Evolutionary conservation across 2,113 vertebrate genomes (phyloP), one percentile per base, ranked within the genome.

Genomic region (Colossoma macropomum): DNA sequence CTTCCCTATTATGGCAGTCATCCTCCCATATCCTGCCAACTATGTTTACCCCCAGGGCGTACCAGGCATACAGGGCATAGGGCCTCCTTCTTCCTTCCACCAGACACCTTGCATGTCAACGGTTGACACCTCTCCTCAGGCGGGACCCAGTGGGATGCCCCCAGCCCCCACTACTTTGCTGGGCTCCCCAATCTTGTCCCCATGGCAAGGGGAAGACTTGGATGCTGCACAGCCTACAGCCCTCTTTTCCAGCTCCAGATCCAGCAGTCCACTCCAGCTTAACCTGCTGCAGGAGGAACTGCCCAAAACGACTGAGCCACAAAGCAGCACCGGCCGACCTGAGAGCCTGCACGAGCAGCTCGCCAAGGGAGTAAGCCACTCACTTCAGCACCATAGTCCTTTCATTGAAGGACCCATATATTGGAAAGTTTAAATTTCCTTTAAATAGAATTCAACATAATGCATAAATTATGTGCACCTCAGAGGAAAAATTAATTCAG

Each of bases 221-320:
- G 89, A 87, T 2, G 17, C 1, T 71, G 23, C 11, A 1, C 59
- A 32, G 75, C 86, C 38, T 78, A 85, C 82, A 68, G 86, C 72
- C 59, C 82, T 0, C 60, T 95, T 91, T 87, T 91, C 93, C 38
- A 94, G 91, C 82, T 97, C 96, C 0, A 89, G 93, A 77, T 95
- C 93, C 63, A 98, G 96, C 87, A 97, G 96, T 0, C 95, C 96
- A 0, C 91, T 97, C 27, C 96, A 97, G 90, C 91, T 98, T 59
- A 93, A 96, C 87, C 87, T 97, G 70, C 95, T 97, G 85, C 96
- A 94, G 81, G 96, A 96, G 45, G 96, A 97, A 60, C 79, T 94
- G 79, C 95, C 95, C 65, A 93, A 92, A 28, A 88, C 89, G 0
- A 88, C 85, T 10, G 93, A 93, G 15, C 86, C 90, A 12, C 89